Evolutionary conservation across 2,888 invertebrate genomes (phyloP).

Genomic region (Amblyteles armatorius): DNA sequence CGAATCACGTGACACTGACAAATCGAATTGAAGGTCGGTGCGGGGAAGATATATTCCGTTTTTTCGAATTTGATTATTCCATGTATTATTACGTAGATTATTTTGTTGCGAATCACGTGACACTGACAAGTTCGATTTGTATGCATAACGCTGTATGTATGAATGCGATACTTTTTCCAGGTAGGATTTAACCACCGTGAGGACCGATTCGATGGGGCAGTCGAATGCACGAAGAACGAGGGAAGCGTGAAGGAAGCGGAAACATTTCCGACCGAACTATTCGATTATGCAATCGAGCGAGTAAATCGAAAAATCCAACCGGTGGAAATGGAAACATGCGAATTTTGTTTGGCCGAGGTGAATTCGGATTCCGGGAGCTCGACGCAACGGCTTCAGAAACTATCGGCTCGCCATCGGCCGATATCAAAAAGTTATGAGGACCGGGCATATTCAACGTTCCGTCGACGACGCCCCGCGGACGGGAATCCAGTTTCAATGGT

Average conservation of each 20-base stretch:
- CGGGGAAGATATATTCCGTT: not conserved
- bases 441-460: slow-evolving; percentile 2
- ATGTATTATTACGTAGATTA: not conserved
- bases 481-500: not conserved
- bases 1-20: not conserved
- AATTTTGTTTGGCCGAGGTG: slow-evolving; percentile 29
- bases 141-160: not conserved
- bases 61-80: not conserved
- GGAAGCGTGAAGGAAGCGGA: slow-evolving; percentile 14
- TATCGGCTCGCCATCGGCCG: slow-evolving; percentile 9
- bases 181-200: not conserved
- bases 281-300: slow-evolving; percentile 36
- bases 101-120: not conserved
- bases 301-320: slow-evolving; percentile 36
- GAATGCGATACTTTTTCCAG: slow-evolving; percentile 17
- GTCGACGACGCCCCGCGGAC: not conserved
- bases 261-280: slow-evolving; percentile 30
- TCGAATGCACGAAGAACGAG: slow-evolving; percentile 10
- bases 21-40: not conserved
- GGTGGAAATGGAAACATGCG: slow-evolving; percentile 32
- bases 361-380: slow-evolving; percentile 20
- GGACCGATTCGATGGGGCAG: slow-evolving; percentile 2
- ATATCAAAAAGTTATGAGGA: slow-evolving; percentile 49
- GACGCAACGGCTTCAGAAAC: not conserved
- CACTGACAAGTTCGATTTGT: slow-evolving; percentile 14